Base-by-base conservation (phyloP, 1,140 invertebrate species). In the Aphidius gifuensis region DNA sequence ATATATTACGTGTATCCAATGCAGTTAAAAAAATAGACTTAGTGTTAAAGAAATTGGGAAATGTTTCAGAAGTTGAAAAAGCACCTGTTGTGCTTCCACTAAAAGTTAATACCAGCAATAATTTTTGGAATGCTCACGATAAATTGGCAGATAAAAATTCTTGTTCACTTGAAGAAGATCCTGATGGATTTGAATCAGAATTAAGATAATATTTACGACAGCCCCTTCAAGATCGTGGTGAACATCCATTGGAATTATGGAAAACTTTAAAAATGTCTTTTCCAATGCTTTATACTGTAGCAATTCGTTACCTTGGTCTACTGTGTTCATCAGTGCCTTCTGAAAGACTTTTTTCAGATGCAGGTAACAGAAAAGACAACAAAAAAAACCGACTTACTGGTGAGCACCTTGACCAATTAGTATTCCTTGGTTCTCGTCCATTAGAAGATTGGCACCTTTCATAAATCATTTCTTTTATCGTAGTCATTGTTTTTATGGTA, bases 291-390 rank as follows among this genome's bases (percentile, higher is more conserved):
- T 21, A 75, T 62, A 68, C 60, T 62, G 61, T 77, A 9, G 74
- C 72, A 8, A 64, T 62, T 51, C 74, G 73, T 62, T 74, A 74
- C 60, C 61, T 78, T 40, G 68, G 69, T 23, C 67, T 76, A 6
- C 70, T 76, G 21, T 72, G 66, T 16, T 76, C 70, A 39, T 78
- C 73, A 45, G 77, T 80, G 4, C 71, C 75, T 48, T 74, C 69
- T 53, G 75, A 80, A 69, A 63, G 73, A 32, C 64, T 77, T 7
- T 80, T 81, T 70, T 80, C 76, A 6, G 74, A 77, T 66, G 74
- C 75, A 23, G 72, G 65, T 5, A n/a, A 56, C n/a, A 67, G 64
- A 8, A 66, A 66, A 64, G 60, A 21, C 4, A 57, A 66, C 11
- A 40, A 59, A 4, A 43, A n/a, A n/a, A 67, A 61, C 40, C 54